Base-by-base conservation (phyloP, 1,140 invertebrate species). In the Trichoplusia ni region DNA sequence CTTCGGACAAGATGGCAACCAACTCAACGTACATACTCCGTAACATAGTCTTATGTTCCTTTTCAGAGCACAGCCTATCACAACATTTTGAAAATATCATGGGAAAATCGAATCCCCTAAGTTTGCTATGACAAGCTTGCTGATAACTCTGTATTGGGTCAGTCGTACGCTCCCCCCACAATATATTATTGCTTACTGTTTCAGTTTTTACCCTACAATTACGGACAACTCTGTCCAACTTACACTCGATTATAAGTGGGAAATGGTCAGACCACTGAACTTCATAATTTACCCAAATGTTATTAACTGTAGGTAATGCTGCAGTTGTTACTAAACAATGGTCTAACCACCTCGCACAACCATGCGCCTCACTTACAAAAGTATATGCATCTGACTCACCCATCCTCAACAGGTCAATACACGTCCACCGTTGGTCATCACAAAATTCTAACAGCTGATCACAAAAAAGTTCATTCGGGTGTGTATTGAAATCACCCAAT, bases 401-500 rank as follows among this genome's bases (percentile, higher is more conserved):
- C 21, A 51, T 6, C 18, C 2, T 25, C 9, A 16, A 16, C 4
- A 54, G 2, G 16, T 54, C 33, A 7, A 16, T 16, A 54, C 51
- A 54, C 5, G 23, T 23, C 54, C 38, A 58, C 1, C 29, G 19
- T 29, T 42, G n/a, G 2, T 58, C 37, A 4, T 5, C 8, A 40
- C 54, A 58, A 42, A 42, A 58, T 16, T 29, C 21, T 3, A 42
- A 9, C 21, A 58, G 18, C 9, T 42, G 33, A 13, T 44, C 23
- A 38, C 6, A 37, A 54, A 54, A 54, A 13, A 21, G 16, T 11
- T 54, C 51, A 54, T 25, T 38, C 4, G 51, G 51, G n/a, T 54
- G 33, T n/a, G 51, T 33, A 25, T 54, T 54, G 27, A 54, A 54
- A 11, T 54, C 51, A n/a, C 51, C 51, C n/a, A 54, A 7, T 9